Evolutionary conservation across 2,113 vertebrate species (phyloP).

Genomic region (Shinisaurus crocodilurus): DNA sequence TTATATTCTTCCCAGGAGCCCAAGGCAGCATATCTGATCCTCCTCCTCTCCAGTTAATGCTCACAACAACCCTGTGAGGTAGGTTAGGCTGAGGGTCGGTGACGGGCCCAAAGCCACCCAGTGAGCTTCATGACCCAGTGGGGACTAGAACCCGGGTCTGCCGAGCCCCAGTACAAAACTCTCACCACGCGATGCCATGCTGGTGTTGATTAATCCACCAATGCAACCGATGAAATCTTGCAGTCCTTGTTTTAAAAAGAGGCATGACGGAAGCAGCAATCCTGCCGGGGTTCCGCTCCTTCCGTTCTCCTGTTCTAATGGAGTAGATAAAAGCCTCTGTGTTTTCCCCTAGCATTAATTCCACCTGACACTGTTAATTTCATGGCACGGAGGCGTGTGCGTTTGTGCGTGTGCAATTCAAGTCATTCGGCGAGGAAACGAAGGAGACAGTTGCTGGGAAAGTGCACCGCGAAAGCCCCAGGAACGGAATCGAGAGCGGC

Average conservation of each 20-base stretch:
- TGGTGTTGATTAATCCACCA: not conserved
- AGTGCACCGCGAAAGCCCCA: conserved; percentile 31
- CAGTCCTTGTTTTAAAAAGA: not conserved
- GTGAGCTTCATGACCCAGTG: no score
- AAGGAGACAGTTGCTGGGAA: conserved; percentile 3
- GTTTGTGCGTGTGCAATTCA: not conserved
- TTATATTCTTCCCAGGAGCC: no score
- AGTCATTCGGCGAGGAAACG: not conserved
- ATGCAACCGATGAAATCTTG: not conserved
- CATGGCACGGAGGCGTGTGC: not conserved
- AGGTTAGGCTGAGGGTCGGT: no score
- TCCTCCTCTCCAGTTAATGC: no score
- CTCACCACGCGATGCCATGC: no score
- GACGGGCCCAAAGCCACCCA: no score
- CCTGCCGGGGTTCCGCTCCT: not conserved
- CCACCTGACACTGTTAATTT: not conserved
- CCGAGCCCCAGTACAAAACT: no score
- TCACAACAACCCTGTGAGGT: no score
- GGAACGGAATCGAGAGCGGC: conserved; percentile 5
- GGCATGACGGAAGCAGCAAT: not conserved
- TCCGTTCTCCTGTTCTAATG: not conserved
- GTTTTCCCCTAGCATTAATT: rapidly evolving
- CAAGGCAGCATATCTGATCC: no score
- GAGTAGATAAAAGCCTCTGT: not conserved
- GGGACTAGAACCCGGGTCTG: no score